A percentile compares a stretch with the other conserved stretches of the same genome.
These are phyloP conservation scores for Tupiocoris notatus DNA, from an alignment of 2,888 invertebrate species.

Conservation along the genomic window DNA sequence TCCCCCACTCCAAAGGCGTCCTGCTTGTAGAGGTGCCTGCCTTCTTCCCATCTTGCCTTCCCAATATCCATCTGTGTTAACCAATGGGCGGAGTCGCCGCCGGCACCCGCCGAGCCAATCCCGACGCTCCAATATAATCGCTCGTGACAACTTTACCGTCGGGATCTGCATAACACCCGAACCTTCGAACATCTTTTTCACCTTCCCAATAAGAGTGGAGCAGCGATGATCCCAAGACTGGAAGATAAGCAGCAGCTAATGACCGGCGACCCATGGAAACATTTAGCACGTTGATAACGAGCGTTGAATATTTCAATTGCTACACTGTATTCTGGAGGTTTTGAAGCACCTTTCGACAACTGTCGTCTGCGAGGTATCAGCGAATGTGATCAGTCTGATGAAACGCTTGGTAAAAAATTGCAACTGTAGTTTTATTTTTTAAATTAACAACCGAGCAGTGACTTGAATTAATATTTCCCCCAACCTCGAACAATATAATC, in stretches of 20 bases:
- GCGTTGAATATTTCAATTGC: too few species aligned
- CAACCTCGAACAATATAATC: too few species aligned
- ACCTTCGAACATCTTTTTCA: not conserved
- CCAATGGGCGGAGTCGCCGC: slow-evolving; percentile 22
- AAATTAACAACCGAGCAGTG: too few species aligned
- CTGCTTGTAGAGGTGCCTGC: not conserved
- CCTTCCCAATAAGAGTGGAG: not conserved
- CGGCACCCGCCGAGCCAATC: slow-evolving; percentile 39
- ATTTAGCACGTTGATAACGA: too few species aligned
- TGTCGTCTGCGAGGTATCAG: too few species aligned
- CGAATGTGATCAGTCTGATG: too few species aligned
- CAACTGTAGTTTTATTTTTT: too few species aligned
- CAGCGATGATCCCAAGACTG: not conserved
- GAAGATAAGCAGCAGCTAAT: not conserved
- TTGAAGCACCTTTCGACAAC: too few species aligned
- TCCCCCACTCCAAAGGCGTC: slow-evolving; percentile 21
- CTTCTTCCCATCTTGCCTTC: not conserved
- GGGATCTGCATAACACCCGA: slow-evolving; percentile 44
- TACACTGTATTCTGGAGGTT: too few species aligned
- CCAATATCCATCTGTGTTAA: not conserved
- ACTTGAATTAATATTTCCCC: too few species aligned
- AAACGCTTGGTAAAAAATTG: too few species aligned
- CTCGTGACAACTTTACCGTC: slow-evolving; percentile 46
- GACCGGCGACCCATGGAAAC: not conserved
- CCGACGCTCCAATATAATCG: slow-evolving; percentile 37